These are phyloP conservation scores for Catamblyrhynchus diadema DNA, from an alignment of 2,797 vertebrate genomes.

Conservation along the genomic window DNA sequence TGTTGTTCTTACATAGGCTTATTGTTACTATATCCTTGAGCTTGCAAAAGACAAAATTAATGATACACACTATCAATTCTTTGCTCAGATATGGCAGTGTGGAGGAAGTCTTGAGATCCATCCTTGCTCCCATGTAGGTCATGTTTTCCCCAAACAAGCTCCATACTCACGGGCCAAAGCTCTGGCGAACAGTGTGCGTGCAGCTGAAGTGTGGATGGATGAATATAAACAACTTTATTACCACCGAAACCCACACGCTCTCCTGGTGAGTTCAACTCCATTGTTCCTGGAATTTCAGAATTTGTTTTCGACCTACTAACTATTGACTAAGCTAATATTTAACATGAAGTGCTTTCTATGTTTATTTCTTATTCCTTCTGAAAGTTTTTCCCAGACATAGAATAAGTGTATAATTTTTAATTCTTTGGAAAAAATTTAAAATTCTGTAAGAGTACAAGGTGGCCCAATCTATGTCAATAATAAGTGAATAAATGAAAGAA, in stretches of 20 bases:
- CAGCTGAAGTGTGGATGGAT: slow-evolving; percentile 91
- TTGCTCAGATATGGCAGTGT: slow-evolving; percentile 92
- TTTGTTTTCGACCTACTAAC: neutral
- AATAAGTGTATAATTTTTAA: neutral
- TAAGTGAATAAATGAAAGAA: neutral
- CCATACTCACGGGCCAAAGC: slow-evolving; percentile 87
- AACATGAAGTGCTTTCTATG: neutral
- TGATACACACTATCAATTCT: neutral
- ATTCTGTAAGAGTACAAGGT: neutral
- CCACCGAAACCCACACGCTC: slow-evolving; percentile 87
- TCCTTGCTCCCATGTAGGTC: slow-evolving; percentile 91
- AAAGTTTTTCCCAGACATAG: neutral
- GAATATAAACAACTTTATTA: slow-evolving; percentile 86
- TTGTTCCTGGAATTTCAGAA: neutral
- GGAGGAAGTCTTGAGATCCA: slow-evolving; percentile 93
- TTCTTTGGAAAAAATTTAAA: neutral
- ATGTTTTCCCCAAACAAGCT: slow-evolving; percentile 86
- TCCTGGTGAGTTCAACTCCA: slow-evolving; percentile 80
- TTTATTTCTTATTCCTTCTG: neutral
- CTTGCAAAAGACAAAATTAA: neutral
- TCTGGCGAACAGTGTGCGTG: slow-evolving; percentile 85
- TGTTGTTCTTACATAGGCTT: neutral
- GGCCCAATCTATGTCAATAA: neutral
- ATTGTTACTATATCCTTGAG: neutral
- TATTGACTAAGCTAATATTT: neutral